Evolutionary conservation across 2,113 vertebrate genomes (phyloP), one percentile per base, ranked within the genome.

Genomic region (Oenanthe oenanthe): DNA sequence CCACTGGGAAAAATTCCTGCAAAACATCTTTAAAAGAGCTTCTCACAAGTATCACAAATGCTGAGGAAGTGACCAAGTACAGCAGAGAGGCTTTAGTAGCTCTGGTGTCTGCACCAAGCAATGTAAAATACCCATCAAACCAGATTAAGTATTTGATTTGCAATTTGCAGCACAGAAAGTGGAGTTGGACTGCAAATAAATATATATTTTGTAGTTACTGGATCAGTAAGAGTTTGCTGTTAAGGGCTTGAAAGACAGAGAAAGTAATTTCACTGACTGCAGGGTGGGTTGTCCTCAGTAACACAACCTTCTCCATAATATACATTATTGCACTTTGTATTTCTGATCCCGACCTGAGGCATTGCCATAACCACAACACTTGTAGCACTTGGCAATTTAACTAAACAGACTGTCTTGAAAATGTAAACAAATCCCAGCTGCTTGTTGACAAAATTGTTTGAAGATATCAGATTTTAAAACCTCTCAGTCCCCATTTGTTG

Each of bases 381-480:
- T 82, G 62, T 73, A 92, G 68, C 1, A 6, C 75, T 76, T 85
- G 78, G 63, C 60, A 45, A 60, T 83, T 86, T 74, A 53, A 81
- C 88, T 81, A 73, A 92, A 80, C 22, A 88, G 26, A 14, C 57
- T 63, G 32, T n/a, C 88, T 92, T 80, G 45, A 81, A 94, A 95
- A 66, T 17, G 32, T 80, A 60, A 93, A 88, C 71, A 92, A 20
- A 67, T 63, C 63, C 84, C 82, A 84, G 88, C 62, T 88, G 47
- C 48, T 90, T 77, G 79, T 67, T 90, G 85, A 82, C 61, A 70
- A 94, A 92, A 74, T 12, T 58, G 18, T 88, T 91, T 77, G 78
- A 88, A 79, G 75, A 83, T 34, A 70, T 17, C 47, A 77, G 78
- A 66, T 14, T 60, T 73, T 63, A 63, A 94, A 90, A 51, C 22